Percentiles rank a stretch among this genome's conserved stretches.
Conservation (phyloP, 2,113 vertebrate species). For the Merops nubicus region DNA sequence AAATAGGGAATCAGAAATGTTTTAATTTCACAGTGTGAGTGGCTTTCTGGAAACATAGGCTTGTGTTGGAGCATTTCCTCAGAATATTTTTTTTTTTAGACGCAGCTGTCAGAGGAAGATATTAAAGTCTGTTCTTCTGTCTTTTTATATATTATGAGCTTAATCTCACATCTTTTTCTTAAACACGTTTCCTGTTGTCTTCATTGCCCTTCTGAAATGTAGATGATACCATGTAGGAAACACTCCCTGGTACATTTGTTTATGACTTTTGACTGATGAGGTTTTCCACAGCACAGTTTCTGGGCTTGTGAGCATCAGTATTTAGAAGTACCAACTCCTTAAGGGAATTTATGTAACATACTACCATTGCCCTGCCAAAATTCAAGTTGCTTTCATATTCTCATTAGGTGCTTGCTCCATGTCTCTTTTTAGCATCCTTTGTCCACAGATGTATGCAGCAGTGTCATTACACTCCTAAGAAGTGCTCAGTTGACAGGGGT, state of each 20-base stretch:
- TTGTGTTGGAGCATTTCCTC: not conserved
- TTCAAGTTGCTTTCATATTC: not conserved
- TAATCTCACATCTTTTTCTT: not conserved
- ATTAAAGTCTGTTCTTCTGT: not conserved
- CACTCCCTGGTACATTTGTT: not conserved
- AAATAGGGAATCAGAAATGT: not conserved
- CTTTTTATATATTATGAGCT: not conserved
- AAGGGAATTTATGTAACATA: not conserved
- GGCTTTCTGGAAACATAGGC: not conserved
- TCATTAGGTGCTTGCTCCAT: not conserved
- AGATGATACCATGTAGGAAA: not conserved
- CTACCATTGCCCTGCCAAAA: not conserved
- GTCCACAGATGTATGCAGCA: not conserved
- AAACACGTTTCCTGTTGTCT: not conserved
- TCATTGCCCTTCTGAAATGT: not conserved
- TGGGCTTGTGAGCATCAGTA: not conserved
- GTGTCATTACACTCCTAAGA: not conserved
- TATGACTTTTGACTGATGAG: not conserved
- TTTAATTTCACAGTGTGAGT: not conserved
- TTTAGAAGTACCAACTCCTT: not conserved
- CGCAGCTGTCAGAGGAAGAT: not conserved
- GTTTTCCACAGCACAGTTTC: not conserved
- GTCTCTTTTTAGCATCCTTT: not conserved
- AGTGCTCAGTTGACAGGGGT: rapidly evolving
- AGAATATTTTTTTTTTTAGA: not conserved